Base-by-base conservation (phyloP, 2,113 vertebrate species). In the Gymnorhina tibicen region DNA sequence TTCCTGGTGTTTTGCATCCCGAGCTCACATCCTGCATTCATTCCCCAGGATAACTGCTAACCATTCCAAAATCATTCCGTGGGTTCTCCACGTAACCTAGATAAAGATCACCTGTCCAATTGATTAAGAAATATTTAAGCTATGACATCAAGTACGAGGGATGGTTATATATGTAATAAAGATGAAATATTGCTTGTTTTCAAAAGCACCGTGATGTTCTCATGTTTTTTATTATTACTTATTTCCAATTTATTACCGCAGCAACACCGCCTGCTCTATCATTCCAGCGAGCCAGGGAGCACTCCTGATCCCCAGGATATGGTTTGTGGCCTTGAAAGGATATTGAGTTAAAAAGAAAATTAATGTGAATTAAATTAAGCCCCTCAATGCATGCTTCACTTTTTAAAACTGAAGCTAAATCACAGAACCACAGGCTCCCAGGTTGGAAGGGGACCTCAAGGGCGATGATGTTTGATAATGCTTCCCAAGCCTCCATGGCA, bases 331-430 rank as follows among this genome's bases (percentile, higher is more conserved):
- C 89, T 95, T 96, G 80, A 69, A 95, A 93, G 52, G 84, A 91
- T 63, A 91, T 53, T 49, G 93, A 93, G 84, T 79, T 95, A 82
- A 92, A 89, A 91, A 87, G 64, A 93, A 96, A 95, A 94, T 94
- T 77, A 94, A 74, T 84, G 91, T 19, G 52, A 89, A 74, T 64
- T 92, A 92, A 95, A 95, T 90, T 44, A 94, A 91, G 60, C 20
- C 69, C 74, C 76, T 79, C 90, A 83, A 8, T 42, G 50, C 50
- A 66, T 35, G 50, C 42, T 30, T 90, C 70, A 64, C 18, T 70
- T 79, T 83, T 94, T 60, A 8, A 90, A 94, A 81, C 14, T 28
- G 63, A 72, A 84, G 78, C 44, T 91, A 94, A 92, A 78, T 81
- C 80, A 84, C 80, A 37, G 80, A 50, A 42, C 3, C 35, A 12